A percentile compares a stretch with the other conserved stretches of the same genome.
Conservation (phyloP, 2,888 invertebrate genomes). For the Stenodera caucasica region DNA sequence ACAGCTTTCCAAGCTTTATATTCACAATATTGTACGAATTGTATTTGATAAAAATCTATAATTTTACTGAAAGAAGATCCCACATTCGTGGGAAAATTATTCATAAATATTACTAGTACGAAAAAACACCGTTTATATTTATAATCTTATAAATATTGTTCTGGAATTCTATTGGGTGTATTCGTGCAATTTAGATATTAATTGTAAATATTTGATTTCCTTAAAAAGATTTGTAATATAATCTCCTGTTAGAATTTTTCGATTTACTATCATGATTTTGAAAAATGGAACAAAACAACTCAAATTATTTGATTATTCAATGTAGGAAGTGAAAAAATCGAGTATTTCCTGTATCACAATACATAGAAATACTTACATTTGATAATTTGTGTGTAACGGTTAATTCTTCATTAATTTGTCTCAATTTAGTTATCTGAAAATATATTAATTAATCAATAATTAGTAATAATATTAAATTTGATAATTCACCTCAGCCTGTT, state of each 20-base stretch:
- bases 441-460: not conserved
- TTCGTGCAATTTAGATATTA: constrained; percentile 7
- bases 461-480: not conserved
- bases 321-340: not conserved
- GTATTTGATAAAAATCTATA: not conserved
- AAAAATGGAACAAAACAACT: too few species aligned
- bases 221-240: not conserved
- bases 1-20: constrained; percentile 17
- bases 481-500: constrained; percentile 64
- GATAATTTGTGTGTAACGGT: not conserved
- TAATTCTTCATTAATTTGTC: constrained; percentile 3
- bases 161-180: not conserved
- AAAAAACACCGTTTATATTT: not conserved
- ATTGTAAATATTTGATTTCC: not conserved
- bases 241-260: not conserved
- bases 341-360: not conserved
- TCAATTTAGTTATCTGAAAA: constrained; percentile 1
- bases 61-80: not conserved
- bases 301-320: too few species aligned
- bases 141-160: not conserved
- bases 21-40: not conserved
- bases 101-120: not conserved
- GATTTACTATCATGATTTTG: too few species aligned
- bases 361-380: not conserved
- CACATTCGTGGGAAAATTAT: not conserved